These are phyloP conservation scores for Cryptomyrus ogoouensis DNA, from an alignment of 2,113 vertebrate genomes.

Conservation along the genomic window DNA sequence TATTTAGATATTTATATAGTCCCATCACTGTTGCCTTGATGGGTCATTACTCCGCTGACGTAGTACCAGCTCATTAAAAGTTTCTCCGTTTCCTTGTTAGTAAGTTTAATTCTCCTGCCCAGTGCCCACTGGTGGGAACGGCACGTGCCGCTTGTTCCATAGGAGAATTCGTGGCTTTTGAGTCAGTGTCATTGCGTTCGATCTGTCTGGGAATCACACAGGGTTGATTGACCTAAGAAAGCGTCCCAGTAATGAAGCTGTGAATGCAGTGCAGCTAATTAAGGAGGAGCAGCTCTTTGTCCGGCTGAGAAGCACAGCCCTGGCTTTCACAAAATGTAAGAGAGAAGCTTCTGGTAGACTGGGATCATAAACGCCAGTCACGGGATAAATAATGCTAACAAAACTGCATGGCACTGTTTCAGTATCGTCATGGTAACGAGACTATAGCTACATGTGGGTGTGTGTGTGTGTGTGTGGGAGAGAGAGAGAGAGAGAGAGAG, in stretches of 20 bases:
- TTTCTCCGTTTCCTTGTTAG: slow-evolving; percentile 4
- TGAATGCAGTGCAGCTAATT: background rate
- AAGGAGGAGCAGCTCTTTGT: background rate
- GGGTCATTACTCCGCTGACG: background rate
- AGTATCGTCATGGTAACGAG: background rate
- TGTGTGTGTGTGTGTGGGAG: background rate
- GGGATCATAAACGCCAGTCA: background rate
- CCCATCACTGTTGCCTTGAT: background rate
- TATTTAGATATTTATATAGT: background rate
- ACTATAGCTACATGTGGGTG: background rate
- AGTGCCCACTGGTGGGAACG: background rate
- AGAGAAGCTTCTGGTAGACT: background rate
- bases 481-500: background rate
- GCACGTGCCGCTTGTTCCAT: background rate
- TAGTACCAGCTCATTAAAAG: background rate
- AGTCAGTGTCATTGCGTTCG: background rate
- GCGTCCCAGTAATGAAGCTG: background rate
- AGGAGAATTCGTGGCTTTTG: background rate
- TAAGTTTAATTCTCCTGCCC: background rate
- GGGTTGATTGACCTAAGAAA: background rate
- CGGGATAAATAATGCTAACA: background rate
- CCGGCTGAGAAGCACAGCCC: background rate
- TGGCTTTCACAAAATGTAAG: background rate
- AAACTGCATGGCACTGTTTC: background rate
- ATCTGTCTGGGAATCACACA: background rate